Evolutionary conservation across 2,797 vertebrate species (phyloP).

Genomic region (Myotis daubentonii): DNA sequence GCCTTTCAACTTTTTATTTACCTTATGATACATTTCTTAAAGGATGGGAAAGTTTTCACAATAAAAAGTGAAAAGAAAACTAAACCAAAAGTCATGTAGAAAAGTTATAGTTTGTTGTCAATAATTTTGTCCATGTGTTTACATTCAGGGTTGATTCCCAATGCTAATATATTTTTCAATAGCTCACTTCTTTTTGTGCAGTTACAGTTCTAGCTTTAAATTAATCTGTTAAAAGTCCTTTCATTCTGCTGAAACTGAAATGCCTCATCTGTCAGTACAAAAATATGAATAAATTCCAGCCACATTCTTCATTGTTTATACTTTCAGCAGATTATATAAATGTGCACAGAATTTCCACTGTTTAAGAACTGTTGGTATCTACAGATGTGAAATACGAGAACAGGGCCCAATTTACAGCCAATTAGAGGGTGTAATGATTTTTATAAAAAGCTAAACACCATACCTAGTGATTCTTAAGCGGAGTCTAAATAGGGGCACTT

Average conservation of each 20-base stretch:
- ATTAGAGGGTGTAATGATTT: constrained; percentile 50
- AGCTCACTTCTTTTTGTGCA: constrained; percentile 25
- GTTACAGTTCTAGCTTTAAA: constrained; percentile 50
- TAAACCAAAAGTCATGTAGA: constrained; percentile 10
- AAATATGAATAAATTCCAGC: constrained; percentile 63
- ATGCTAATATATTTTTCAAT: constrained; percentile 50
- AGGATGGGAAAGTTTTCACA: background rate
- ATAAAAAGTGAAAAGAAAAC: constrained; percentile 41
- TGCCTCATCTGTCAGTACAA: constrained; percentile 43
- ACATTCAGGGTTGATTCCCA: background rate
- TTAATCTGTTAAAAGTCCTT: constrained; percentile 61
- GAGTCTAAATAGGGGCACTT: background rate
- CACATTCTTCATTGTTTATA: constrained; percentile 59
- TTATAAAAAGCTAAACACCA: constrained; percentile 51
- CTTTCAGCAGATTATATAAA: constrained; percentile 62
- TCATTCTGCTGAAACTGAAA: constrained; percentile 66
- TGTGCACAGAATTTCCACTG: constrained; percentile 49
- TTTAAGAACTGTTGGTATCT: constrained; percentile 43
- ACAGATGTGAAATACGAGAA: constrained; percentile 32
- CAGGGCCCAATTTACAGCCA: constrained; percentile 44
- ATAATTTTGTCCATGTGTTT: background rate
- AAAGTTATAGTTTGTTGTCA: background rate
- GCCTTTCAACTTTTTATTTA: background rate
- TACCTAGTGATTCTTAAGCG: constrained; percentile 30
- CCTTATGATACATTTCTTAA: background rate